A percentile compares a stretch with the other conserved stretches of the same genome.
Evolutionary conservation across 2,888 invertebrate species (phyloP).

Genomic region (Magallana nippona): DNA sequence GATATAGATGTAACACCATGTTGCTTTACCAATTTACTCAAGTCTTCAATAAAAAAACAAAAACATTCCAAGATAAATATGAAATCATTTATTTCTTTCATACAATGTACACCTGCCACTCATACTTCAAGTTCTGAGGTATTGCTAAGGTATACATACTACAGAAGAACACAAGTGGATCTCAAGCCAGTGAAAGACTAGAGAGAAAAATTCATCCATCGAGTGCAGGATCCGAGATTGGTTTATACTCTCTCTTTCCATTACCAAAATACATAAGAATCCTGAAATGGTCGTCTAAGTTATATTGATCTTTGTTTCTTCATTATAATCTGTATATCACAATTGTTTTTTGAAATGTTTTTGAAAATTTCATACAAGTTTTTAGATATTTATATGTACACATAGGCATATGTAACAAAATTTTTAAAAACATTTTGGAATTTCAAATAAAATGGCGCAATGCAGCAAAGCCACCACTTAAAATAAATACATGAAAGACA

Average conservation of each 20-base stretch:
- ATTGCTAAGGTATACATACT: conserved; percentile 17
- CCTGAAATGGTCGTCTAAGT: neutral
- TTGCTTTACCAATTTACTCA: neutral
- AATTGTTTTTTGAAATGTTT: neutral
- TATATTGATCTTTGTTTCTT: neutral
- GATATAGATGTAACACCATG: too few relatives aligned
- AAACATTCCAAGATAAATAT: neutral
- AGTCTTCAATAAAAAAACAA: neutral
- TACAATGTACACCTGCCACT: conserved; percentile 9
- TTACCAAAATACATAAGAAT: neutral
- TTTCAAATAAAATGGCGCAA: conserved; percentile 2
- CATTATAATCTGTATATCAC: conserved; percentile 23
- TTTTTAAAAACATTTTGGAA: neutral
- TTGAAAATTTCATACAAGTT: too few relatives aligned
- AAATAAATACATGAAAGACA: conserved; percentile 15
- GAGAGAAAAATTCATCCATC: neutral
- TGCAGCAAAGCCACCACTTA: conserved; percentile 1
- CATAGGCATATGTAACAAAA: neutral
- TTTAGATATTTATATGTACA: too few relatives aligned
- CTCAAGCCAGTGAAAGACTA: conserved; percentile 25
- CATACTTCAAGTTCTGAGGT: conserved; percentile 11
- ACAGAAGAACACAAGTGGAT: conserved; percentile 17
- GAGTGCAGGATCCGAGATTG: neutral
- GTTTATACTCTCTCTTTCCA: neutral
- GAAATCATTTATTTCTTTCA: conserved; percentile 29